Conservation (phyloP, 2,888 invertebrate genomes). For the Metacarcinus magister region DNA sequence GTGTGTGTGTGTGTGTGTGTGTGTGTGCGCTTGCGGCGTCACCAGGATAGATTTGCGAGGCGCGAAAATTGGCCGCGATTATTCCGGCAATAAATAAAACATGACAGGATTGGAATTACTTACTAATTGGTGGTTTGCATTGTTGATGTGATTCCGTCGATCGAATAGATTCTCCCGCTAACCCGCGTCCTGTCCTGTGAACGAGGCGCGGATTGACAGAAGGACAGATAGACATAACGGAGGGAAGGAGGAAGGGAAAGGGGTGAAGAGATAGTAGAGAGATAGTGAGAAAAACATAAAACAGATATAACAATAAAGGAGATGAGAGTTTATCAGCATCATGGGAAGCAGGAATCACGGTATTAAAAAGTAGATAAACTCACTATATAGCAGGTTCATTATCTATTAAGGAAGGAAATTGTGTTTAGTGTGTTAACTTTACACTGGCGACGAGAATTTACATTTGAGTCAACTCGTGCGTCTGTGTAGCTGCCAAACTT, state of each 20-base stretch:
- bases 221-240: not conserved
- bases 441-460: no score
- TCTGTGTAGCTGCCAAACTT: no score
- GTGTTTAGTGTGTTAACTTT: no score
- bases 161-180: not conserved
- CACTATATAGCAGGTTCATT: no score
- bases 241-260: not conserved
- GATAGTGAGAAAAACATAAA: not conserved
- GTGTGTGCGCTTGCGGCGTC: not conserved
- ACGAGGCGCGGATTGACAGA: not conserved
- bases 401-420: no score
- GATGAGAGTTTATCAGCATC: not conserved
- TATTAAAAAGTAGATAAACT: no score
- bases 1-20: conserved; percentile 2
- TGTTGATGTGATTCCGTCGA: not conserved
- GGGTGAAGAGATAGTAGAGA: not conserved
- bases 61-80: conserved; percentile 26
- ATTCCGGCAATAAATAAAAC: conserved; percentile 14
- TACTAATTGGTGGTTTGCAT: conserved; percentile 26
- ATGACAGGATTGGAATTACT: not conserved
- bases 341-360: no score
- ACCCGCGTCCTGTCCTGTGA: not conserved
- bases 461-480: no score
- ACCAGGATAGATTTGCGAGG: conserved; percentile 13
- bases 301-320: not conserved